Evolutionary conservation across 2,113 vertebrate genomes (phyloP), one percentile per base, ranked within the genome.

Genomic region (Rhinogobius similis): DNA sequence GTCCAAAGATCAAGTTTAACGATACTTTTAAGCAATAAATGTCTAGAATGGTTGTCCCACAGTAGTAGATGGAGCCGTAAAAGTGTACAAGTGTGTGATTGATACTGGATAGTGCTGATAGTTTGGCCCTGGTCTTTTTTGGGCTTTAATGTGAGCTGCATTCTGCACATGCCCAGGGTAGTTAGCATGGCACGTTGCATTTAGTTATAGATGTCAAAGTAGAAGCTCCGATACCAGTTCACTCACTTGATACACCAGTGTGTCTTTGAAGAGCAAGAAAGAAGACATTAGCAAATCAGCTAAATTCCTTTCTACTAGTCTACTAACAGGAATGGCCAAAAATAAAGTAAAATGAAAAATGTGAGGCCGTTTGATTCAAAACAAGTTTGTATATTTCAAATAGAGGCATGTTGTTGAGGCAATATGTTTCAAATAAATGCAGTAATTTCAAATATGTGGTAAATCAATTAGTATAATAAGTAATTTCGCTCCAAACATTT

Each of bases 151-250:
- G 62, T 72, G 82, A 79, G 73, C 76, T 41, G 32, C 80, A 81
- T 83, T 85, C 77, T 82, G 75, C 77, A 85, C 77, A 85, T 88
- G 81, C 87, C 72, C 73, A 65, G 62, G 56, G 75, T 65, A 73
- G 80, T 76, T 85, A 81, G 32, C 48, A 68, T 83, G 80, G 83
- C 70, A 32, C 38, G 52, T 67, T 26, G 43, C 18, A 16, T 68
- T 79, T 66, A 59, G 59, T 62, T 61, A 36, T 73, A 80, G 77
- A 84, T 82, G 70, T 67, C 53, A 76, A 71, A 63, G 65, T 56
- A 75, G 36, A 20, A 66, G 23, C 67, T 71, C 75, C 74, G 79
- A 65, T 81, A 64, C 65, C 79, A 77, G 65, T 72, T 82, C 82
- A 64, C 70, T 77, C 75, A 74, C 58, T 61, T 62, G 65, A 82